Conservation (phyloP, 2,113 vertebrate species). For the Geococcyx californianus region DNA sequence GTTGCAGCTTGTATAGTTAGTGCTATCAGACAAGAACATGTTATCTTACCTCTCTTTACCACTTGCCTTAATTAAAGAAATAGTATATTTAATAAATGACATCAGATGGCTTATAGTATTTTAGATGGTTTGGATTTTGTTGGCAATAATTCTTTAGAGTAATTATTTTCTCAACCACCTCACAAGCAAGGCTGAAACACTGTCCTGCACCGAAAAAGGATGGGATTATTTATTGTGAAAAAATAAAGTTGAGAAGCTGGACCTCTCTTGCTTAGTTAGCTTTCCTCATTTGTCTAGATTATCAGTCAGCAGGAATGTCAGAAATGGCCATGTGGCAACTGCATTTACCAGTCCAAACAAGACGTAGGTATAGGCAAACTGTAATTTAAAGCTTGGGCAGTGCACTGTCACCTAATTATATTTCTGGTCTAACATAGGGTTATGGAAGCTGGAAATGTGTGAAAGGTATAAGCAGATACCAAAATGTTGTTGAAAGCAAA, state of each 20-base stretch:
- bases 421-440: background rate
- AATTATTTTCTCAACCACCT: background rate
- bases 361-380: background rate
- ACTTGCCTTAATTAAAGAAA: background rate
- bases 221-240: background rate
- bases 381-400: background rate
- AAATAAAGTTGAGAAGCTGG: background rate
- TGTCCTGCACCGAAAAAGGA: background rate
- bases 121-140: background rate
- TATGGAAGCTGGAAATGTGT: background rate
- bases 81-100: background rate
- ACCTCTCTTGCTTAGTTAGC: background rate
- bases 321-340: background rate
- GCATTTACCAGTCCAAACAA: background rate
- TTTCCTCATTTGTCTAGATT: background rate
- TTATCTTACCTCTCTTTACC: background rate
- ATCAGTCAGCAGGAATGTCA: background rate
- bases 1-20: background rate
- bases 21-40: background rate
- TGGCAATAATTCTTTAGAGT: background rate
- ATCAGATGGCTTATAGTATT: background rate
- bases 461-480: background rate
- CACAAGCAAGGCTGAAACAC: background rate
- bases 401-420: background rate
- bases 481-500: conserved; percentile 16